These are phyloP conservation scores for Zaprionus camerounensis DNA, from an alignment of 1,140 invertebrate species.

Conservation along the genomic window DNA sequence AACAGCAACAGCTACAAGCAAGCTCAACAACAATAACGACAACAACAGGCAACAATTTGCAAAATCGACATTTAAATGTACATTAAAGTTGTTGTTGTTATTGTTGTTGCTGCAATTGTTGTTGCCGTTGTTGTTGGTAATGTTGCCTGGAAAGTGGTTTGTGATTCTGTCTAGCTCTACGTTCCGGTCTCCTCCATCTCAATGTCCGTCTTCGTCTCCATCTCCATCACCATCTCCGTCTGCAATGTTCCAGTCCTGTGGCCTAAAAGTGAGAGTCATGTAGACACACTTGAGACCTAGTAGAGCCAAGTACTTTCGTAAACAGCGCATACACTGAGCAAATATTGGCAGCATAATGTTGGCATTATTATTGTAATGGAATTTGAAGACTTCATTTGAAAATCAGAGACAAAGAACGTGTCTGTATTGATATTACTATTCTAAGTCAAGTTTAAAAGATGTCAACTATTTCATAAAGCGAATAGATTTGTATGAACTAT, in stretches of 20 bases:
- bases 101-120: conserved; percentile 14
- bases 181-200: conserved; percentile 5
- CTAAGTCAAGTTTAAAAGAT: too few species aligned
- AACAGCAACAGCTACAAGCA: conserved; percentile 25
- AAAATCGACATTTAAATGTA: conserved; percentile 78
- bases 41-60: conserved; percentile 70
- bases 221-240: neutral
- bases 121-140: conserved; percentile 17
- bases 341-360: neutral
- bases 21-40: conserved; percentile 35
- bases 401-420: too few species aligned
- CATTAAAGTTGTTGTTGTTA: conserved; percentile 58
- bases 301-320: conserved; percentile 70
- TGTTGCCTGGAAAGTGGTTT: conserved; percentile 53
- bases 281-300: conserved; percentile 75
- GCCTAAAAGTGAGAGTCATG: conserved; percentile 78
- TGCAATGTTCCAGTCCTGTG: conserved; percentile 23
- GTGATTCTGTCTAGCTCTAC: conserved; percentile 42
- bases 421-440: too few species aligned
- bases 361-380: neutral
- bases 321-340: conserved; percentile 27
- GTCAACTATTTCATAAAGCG: too few species aligned
- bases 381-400: neutral
- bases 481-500: too few species aligned
- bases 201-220: neutral